Evolutionary conservation across 2,113 vertebrate species (phyloP), one percentile per base, ranked within the genome.

Genomic region (Limanda limanda): DNA sequence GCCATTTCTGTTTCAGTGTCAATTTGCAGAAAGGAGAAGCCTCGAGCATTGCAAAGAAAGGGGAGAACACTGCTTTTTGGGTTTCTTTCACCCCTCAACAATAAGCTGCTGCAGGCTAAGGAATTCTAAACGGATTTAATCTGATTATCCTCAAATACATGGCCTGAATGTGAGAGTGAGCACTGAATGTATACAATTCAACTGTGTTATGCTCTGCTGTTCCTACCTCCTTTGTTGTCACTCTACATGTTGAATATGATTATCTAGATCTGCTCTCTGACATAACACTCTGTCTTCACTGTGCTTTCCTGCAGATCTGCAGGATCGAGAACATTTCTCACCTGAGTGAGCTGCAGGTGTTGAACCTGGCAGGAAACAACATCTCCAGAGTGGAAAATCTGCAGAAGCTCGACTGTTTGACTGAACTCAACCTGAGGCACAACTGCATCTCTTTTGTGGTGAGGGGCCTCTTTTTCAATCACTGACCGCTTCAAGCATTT

Each of bases 361-460:
- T 99, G 89, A 99, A 99, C 91, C 94, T 99, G 86, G 95, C 98
- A 58, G 95, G 96, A 76, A 99, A 99, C 90, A 82, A 86, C 58
- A 95, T 99, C 71, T 92, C 89, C 47, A 91, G 90, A 3, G 93
- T 96, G 47, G 96, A 98, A 87, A 96, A 97, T 48, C 91, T 99
- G 66, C 94, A 81, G 17, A 96, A 96, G 18, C 86, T 99, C 90
- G 90, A 95, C 75, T 95, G 93, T 0, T 93, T 99, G 82, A 95
- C 90, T 47, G 97, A 99, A 77, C 97, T 99, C 66, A 96, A 98
- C 93, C 93, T 99, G 13, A 89, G 93, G 56, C 93, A 95, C 82
- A 99, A 99, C 91, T 91, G 91, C 90, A 97, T 99, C 90, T 95
- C 94, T 76, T 61, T 69, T 68, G 91, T 99, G 95, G 98, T 99